Evolutionary conservation across 2,888 invertebrate species (phyloP).

Genomic region (Athripsodes cinereus): DNA sequence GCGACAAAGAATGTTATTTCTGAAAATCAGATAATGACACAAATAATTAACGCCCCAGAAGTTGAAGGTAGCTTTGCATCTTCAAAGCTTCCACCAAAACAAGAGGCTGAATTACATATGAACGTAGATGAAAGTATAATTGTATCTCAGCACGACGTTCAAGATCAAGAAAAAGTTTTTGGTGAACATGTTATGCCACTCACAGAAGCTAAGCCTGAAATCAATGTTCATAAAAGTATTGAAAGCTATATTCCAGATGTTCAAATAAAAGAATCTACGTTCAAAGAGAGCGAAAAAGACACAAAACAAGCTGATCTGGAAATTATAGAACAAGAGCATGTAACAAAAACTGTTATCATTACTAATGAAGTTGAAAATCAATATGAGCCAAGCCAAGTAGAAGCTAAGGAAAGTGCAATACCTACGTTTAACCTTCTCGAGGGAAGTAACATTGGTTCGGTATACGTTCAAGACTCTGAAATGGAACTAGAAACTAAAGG

Average conservation of each 20-base stretch:
- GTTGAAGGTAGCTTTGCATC: conserved; percentile 58
- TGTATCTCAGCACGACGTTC: conserved; percentile 48
- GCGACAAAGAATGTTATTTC: conserved; percentile 60
- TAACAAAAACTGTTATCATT: conserved; percentile 52
- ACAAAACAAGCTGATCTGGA: conserved; percentile 54
- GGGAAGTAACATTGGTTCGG: conserved; percentile 51
- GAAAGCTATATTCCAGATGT: conserved; percentile 56
- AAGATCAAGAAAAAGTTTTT: conserved; percentile 62
- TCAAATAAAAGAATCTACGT: conserved; percentile 58
- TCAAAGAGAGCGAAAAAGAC: conserved; percentile 43
- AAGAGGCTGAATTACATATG: conserved; percentile 55
- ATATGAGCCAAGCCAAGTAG: conserved; percentile 42
- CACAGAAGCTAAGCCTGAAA: conserved; percentile 37
- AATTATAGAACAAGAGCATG: conserved; percentile 56
- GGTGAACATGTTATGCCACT: conserved; percentile 36
- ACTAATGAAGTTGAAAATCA: conserved; percentile 54
- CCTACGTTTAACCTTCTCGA: conserved; percentile 51
- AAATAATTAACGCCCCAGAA: conserved; percentile 62
- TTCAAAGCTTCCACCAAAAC: conserved; percentile 53
- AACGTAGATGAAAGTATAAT: conserved; percentile 56
- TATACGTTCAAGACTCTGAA: conserved; percentile 64
- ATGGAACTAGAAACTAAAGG: conserved; percentile 46
- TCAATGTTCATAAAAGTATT: conserved; percentile 47
- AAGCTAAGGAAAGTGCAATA: conserved; percentile 41
- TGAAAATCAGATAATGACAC: conserved; percentile 59